These are phyloP conservation scores for Bacillus rossius DNA, from an alignment of 1,140 invertebrate genomes.

Conservation along the genomic window DNA sequence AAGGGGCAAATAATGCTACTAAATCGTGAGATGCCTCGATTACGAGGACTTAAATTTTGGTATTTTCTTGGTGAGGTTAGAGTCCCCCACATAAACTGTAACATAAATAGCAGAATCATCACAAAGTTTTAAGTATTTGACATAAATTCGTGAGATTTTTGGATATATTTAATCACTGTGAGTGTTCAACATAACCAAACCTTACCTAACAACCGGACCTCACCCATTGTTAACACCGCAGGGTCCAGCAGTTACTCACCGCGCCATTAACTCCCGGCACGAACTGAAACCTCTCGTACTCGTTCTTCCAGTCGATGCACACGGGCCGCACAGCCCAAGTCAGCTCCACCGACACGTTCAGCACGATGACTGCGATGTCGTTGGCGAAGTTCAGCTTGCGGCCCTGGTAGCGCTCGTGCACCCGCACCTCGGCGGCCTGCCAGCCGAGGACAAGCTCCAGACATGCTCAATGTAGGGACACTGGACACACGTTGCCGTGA, in stretches of 20 bases:
- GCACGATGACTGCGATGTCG: constrained; percentile 35
- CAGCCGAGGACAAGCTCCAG: too few relatives aligned
- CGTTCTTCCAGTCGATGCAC: constrained; percentile 41
- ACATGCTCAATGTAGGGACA: too few relatives aligned
- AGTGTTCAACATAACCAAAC: not conserved
- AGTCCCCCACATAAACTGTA: too few relatives aligned
- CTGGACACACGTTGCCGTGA: too few relatives aligned
- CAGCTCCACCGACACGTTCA: constrained; percentile 34
- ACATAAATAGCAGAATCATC: too few relatives aligned
- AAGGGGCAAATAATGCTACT: too few relatives aligned
- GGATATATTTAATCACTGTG: not conserved
- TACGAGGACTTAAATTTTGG: too few relatives aligned
- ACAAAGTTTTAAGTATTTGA: too few relatives aligned
- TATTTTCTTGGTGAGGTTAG: too few relatives aligned
- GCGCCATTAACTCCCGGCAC: constrained; percentile 3
- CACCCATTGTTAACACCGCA: too few relatives aligned
- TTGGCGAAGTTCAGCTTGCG: constrained; percentile 35
- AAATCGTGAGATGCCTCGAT: too few relatives aligned
- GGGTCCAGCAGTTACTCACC: not conserved
- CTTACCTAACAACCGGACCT: too few relatives aligned
- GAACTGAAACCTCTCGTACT: constrained; percentile 38
- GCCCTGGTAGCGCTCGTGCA: constrained; percentile 30
- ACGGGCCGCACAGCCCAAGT: constrained; percentile 37
- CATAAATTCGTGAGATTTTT: not conserved
- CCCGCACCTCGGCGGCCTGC: constrained; percentile 6